A percentile compares a stretch with the other conserved stretches of the same genome.
Conservation (phyloP, 1,140 invertebrate genomes). For the Thaumetopoea pityocampa region DNA sequence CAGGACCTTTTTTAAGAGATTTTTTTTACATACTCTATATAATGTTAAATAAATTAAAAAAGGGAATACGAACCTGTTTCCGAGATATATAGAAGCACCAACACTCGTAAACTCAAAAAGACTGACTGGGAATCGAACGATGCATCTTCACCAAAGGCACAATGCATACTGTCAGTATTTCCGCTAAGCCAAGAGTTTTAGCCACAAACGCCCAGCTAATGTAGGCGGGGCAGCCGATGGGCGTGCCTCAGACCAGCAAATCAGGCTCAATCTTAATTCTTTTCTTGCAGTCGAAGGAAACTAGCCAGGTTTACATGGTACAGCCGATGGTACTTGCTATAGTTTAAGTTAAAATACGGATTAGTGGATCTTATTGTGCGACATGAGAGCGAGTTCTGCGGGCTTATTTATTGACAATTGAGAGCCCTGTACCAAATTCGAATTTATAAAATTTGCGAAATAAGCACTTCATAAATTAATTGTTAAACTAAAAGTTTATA, state of each 20-base stretch:
- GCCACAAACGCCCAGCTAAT: slow-evolving; percentile 38
- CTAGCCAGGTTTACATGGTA: slow-evolving; percentile 49
- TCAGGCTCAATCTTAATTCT: slow-evolving; percentile 48
- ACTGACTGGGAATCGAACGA: slow-evolving; percentile 1
- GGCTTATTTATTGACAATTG: too few species aligned
- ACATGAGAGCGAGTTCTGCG: too few species aligned
- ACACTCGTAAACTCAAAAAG: slow-evolving; percentile 6
- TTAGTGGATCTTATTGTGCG: too few species aligned
- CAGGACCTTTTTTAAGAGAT: too few species aligned
- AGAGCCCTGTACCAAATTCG: too few species aligned
- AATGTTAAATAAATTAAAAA: not conserved
- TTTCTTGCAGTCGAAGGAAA: slow-evolving; percentile 47
- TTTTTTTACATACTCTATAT: slow-evolving; percentile 9
- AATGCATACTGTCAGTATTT: slow-evolving; percentile 32
- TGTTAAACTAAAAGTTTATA: too few species aligned
- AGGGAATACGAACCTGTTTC: slow-evolving; percentile 11
- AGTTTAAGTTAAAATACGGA: slow-evolving; percentile 6
- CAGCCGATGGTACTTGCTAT: slow-evolving; percentile 16
- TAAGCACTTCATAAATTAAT: too few species aligned
- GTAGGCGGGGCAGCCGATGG: slow-evolving; percentile 55
- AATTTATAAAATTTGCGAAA: too few species aligned
- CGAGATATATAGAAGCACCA: not conserved
- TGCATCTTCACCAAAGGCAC: slow-evolving; percentile 7
- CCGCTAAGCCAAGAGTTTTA: slow-evolving; percentile 3
- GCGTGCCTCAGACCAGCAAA: slow-evolving; percentile 48